Evolutionary conservation across 2,113 vertebrate species (phyloP), one percentile per base, ranked within the genome.

Genomic region (Antigone vipio): DNA sequence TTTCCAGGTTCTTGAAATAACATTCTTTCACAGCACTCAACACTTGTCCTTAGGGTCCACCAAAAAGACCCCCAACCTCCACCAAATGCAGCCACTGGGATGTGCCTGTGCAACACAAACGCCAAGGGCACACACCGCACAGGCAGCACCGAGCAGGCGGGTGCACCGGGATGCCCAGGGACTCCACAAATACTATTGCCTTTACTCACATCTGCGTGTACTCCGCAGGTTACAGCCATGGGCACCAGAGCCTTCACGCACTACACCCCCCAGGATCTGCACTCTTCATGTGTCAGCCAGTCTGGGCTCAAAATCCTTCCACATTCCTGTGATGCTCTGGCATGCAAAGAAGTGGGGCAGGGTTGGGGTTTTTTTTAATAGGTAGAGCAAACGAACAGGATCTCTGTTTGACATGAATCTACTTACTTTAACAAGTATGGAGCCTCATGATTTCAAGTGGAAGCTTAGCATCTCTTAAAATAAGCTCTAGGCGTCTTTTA

Each of bases 381-480:
- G 34, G 12, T 42, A 73, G 56, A 93, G 22, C 38, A 85, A 93
- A 93, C 59, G 26, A 84, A 50, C 79, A 77, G 68, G 83, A 92
- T 62, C 81, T 71, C 67, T 83, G 32, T 71, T 80, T 80, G 76
- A 87, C 26, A 44, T 0, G 1, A 75, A 60, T 55, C 59, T 85
- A 32, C 49, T 76, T 87, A 88, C 60, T 96, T 88, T 60, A 91
- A 87, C 64, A 78, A 84, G 64, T 22, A 60, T 13, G 62, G 52
- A 76, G 69, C 76, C 72, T 88, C 73, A 52, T 15, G 68, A 47
- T 89, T 81, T 89, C 83, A 85, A 96, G 89, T 89, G 73, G 79
- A 86, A 96, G 94, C 93, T 95, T 96, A 95, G 66, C 86, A 91
- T 96, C 93, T 92, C 97, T 93, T 91, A 95, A 97, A 97, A 97